Conservation (phyloP, 2,797 vertebrate species). For the Urosaurus nigricauda region DNA sequence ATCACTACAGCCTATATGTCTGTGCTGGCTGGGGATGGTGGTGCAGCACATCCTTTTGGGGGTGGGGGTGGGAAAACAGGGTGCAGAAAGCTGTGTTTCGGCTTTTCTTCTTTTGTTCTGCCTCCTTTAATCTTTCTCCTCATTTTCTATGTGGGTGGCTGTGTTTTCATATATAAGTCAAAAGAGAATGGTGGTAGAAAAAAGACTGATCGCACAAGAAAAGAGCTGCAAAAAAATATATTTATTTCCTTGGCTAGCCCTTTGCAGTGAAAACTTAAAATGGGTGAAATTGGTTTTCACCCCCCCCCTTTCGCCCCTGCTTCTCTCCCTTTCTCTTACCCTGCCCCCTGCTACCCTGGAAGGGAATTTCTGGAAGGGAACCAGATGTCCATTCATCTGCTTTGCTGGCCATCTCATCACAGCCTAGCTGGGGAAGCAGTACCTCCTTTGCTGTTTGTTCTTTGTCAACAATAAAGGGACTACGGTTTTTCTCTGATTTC, state of each 20-base stretch:
- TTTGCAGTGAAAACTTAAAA: conserved; percentile 25
- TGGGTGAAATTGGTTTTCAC: not conserved
- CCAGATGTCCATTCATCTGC: not conserved
- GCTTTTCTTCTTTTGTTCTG: not conserved
- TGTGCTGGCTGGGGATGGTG: too few species aligned
- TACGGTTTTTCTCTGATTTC: conserved; percentile 38
- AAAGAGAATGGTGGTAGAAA: not conserved
- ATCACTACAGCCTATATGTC: too few species aligned
- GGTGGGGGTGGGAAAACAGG: not conserved
- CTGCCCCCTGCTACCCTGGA: not conserved
- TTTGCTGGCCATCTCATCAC: not conserved
- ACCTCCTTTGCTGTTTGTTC: not conserved
- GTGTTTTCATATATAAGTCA: not conserved
- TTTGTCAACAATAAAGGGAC: not conserved
- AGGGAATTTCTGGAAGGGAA: too few species aligned
- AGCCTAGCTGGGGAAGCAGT: not conserved
- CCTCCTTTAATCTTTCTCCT: too few species aligned
- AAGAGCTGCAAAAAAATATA: conserved; percentile 10
- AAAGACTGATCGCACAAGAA: not conserved
- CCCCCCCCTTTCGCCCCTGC: too few species aligned
- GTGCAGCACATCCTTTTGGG: too few species aligned
- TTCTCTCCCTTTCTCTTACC: too few species aligned
- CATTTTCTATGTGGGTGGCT: not conserved
- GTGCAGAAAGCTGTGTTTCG: not conserved
- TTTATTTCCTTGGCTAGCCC: not conserved